Percentiles rank a stretch among this genome's conserved stretches.
These are phyloP conservation scores for Exaiptasia diaphana DNA, from an alignment of 64 coral and sea anemone species.

Conservation along the genomic window DNA sequence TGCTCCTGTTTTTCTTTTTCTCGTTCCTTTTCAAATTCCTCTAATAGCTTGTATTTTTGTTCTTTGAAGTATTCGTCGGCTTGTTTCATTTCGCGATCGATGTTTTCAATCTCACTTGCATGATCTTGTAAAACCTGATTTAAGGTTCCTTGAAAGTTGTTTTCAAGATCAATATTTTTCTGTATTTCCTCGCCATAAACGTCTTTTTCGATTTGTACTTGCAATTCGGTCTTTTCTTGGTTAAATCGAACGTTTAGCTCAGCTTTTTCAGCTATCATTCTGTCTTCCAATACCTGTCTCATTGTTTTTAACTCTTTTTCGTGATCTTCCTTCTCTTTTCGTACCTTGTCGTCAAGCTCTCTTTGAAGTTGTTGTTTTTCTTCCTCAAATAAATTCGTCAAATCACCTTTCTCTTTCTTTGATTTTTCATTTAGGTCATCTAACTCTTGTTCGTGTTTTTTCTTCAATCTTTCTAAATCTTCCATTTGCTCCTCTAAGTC, in stretches of 20 bases:
- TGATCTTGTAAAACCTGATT: slow-evolving; percentile 71
- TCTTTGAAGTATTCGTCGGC: slow-evolving; percentile 68
- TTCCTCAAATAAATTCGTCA: slow-evolving; percentile 21
- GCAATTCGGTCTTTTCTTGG: slow-evolving; percentile 58
- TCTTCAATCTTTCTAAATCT: not conserved
- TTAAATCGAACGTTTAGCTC: slow-evolving; percentile 45
- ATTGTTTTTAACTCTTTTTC: not conserved
- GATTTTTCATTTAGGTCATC: slow-evolving; percentile 17
- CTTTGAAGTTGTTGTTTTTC: slow-evolving; percentile 66
- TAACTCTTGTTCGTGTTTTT: not conserved
- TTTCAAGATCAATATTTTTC: slow-evolving; percentile 69
- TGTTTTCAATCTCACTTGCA: slow-evolving; percentile 55
- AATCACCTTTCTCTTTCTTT: slow-evolving; percentile 55
- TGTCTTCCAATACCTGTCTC: slow-evolving; percentile 1
- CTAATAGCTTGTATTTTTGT: slow-evolving; percentile 48
- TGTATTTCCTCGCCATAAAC: slow-evolving; percentile 49
- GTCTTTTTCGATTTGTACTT: slow-evolving; percentile 9
- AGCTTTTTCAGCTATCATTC: slow-evolving; percentile 18
- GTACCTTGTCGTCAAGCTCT: slow-evolving; percentile 36
- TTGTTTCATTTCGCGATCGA: slow-evolving; percentile 59
- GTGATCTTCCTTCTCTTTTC: slow-evolving; percentile 32
- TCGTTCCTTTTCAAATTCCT: slow-evolving; percentile 64
- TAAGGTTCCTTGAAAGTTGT: slow-evolving; percentile 63
- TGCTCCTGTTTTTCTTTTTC: slow-evolving; percentile 6
- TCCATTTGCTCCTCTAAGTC: slow-evolving; percentile 40